These are phyloP conservation scores for Megathymus violae DNA, from an alignment of 1,140 invertebrate genomes.

Conservation along the genomic window DNA sequence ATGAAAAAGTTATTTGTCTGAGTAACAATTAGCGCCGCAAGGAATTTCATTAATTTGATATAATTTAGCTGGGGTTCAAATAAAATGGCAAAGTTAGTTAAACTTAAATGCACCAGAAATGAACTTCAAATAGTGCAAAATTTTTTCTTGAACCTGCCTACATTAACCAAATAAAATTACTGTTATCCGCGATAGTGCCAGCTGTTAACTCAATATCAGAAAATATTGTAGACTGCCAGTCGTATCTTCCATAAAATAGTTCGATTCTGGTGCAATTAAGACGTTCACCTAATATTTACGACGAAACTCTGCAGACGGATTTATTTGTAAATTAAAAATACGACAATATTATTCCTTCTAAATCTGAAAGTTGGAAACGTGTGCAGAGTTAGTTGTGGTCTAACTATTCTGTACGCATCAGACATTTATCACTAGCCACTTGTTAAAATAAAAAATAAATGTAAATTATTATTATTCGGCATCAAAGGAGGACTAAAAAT, in stretches of 20 bases:
- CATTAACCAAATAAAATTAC: neutral
- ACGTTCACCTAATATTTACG: no score
- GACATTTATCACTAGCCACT: slow-evolving; percentile 15
- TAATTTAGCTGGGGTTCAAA: slow-evolving; percentile 29
- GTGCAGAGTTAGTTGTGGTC: slow-evolving; percentile 1
- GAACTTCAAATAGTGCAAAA: no score
- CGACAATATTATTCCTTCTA: neutral
- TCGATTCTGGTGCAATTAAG: neutral
- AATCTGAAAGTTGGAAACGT: neutral
- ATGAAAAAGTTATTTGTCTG: slow-evolving; percentile 61
- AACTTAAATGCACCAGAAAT: neutral
- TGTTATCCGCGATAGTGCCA: slow-evolving; percentile 18
- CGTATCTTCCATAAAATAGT: neutral
- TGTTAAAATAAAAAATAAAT: slow-evolving; percentile 17
- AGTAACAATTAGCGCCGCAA: slow-evolving; percentile 50
- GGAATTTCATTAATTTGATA: slow-evolving; percentile 39
- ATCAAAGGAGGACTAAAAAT: neutral
- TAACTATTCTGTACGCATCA: neutral
- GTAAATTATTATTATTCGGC: slow-evolving; percentile 8
- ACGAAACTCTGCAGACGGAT: no score
- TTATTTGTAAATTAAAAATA: no score
- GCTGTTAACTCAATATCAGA: slow-evolving; percentile 10
- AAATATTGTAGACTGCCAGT: slow-evolving; percentile 1
- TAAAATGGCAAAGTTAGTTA: slow-evolving; percentile 6
- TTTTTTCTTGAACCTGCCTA: no score